These are phyloP conservation scores for Drosophila watanabei DNA, from an alignment of 1,140 invertebrate genomes.

Conservation along the genomic window DNA sequence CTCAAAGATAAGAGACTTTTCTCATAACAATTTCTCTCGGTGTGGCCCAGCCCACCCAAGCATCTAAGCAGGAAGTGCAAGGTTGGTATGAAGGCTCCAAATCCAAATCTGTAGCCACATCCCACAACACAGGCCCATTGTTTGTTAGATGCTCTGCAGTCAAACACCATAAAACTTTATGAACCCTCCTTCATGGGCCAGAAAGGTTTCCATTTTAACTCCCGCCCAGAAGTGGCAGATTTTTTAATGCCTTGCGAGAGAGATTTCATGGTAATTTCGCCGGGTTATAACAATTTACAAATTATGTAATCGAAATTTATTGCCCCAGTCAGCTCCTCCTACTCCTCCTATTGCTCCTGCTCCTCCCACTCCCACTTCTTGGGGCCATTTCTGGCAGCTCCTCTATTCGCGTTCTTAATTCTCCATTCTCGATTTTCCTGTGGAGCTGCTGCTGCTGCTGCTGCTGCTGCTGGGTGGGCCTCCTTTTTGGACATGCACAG, in stretches of 20 bases:
- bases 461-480: constrained; percentile 25
- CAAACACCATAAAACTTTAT: constrained; percentile 78
- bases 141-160: constrained; percentile 54
- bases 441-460: not conserved
- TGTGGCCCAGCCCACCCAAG: constrained; percentile 3
- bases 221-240: constrained; percentile 72
- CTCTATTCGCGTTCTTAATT: constrained; percentile 11
- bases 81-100: not conserved
- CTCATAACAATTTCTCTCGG: not conserved
- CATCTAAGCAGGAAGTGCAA: constrained; percentile 67
- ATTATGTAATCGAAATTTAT: constrained; percentile 83
- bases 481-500: constrained; percentile 46
- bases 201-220: constrained; percentile 13
- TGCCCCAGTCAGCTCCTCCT: constrained; percentile 38
- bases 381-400: constrained; percentile 41
- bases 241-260: constrained; percentile 75
- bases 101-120: constrained; percentile 21
- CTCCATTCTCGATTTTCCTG: not conserved
- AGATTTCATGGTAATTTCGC: constrained; percentile 81
- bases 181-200: constrained; percentile 24
- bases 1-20: not conserved
- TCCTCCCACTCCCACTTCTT: constrained; percentile 3
- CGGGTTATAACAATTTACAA: constrained; percentile 82
- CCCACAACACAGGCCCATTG: constrained; percentile 41
- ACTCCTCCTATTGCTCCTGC: not conserved